Evolutionary conservation across 2,888 invertebrate species (phyloP), one percentile per base, ranked within the genome.

Genomic region (Caenorhabditis zanzibari): DNA sequence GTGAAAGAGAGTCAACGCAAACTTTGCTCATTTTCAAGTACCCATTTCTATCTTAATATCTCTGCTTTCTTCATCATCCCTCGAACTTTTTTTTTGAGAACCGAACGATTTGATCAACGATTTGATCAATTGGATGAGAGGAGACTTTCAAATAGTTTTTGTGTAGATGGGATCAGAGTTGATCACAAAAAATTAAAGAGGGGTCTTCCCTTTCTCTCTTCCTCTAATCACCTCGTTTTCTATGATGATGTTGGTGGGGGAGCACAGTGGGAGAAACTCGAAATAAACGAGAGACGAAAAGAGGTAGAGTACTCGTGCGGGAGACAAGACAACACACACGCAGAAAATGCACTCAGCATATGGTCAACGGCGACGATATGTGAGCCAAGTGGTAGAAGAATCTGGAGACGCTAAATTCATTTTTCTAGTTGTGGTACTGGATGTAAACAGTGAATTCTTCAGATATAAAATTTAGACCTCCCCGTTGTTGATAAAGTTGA

Each of bases 21-120:
- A 75, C 64, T 75, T 74, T 35, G 56, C 68, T 73, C 73, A 73
- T 73, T 73, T 73, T 73, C 73, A 73, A 73, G 73, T 73, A 49
- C 73, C 38, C 22, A 19, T 58, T 59, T 47, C 61, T 61, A 52
- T 73, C 61, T 47, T 59, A 59, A 59, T 72, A 22, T 72, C 72
- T 72, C 59, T 72, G 32, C 47, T 14, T 61, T 59, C 49, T 59
- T 28, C 35, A 32, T 35, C 72, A 28, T 47, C 32, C 28, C 32
- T 49, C 54, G 26, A 54, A 24, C 24, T 10, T 59, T 28, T 16
- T 41, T 71, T 38, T 52, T 54, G 54, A 54, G 68, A 68, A 26
- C 24, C 52, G 54, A 68, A 52, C 58, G 47, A 72, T 72, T 72
- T 72, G 72, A 72, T 68, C 68, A 68, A 24, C 24, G 68, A 52